A percentile compares a stretch with the other conserved stretches of the same genome.
Conservation (phyloP, 2,888 invertebrate genomes). For the Drosophila ustulata region DNA sequence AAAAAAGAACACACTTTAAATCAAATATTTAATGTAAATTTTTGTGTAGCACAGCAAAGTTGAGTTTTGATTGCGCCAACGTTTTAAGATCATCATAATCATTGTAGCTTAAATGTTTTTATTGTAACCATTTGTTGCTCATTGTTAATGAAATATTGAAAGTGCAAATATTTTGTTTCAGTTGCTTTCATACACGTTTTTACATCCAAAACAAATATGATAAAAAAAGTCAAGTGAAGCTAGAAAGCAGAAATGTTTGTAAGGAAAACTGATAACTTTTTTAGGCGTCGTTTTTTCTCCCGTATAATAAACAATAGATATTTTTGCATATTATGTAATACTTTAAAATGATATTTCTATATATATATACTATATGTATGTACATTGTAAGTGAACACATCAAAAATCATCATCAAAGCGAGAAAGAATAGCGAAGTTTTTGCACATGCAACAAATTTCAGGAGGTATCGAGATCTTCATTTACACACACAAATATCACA, state of each 20-base stretch:
- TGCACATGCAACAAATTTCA: constrained; percentile 37
- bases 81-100: constrained; percentile 47
- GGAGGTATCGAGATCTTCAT: constrained; percentile 49
- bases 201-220: constrained; percentile 7
- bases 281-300: constrained; percentile 73
- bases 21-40: constrained; percentile 78
- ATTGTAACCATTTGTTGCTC: constrained; percentile 76
- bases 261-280: constrained; percentile 57
- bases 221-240: constrained; percentile 30
- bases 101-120: constrained; percentile 79
- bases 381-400: constrained; percentile 62
- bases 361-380: constrained; percentile 62
- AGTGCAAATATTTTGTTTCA: constrained; percentile 50
- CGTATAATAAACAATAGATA: constrained; percentile 74
- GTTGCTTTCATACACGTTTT: constrained; percentile 48
- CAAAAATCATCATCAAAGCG: constrained; percentile 34
- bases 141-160: constrained; percentile 41
- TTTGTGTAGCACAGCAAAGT: constrained; percentile 58
- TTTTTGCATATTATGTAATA: constrained; percentile 77
- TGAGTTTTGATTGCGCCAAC: constrained; percentile 52
- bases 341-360: constrained; percentile 65
- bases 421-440: constrained; percentile 49
- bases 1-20: constrained; percentile 49
- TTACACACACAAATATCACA: constrained; percentile 51
- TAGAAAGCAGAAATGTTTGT: constrained; percentile 31